phyloP scores from a whole-genome alignment of 2,888 invertebrate species.

The Drosophila mimica region DNA sequence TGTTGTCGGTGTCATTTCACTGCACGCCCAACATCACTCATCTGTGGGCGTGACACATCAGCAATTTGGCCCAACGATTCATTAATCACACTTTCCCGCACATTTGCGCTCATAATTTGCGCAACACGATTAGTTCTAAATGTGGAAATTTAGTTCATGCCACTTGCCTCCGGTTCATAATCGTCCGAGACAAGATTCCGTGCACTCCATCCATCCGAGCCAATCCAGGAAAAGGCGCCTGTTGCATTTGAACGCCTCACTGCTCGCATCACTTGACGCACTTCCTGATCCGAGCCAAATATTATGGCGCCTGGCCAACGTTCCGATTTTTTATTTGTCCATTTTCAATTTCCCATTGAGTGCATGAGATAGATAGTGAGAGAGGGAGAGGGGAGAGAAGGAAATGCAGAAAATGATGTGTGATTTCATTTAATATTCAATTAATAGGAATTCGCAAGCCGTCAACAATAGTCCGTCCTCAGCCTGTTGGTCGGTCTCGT shows the following conservation, averaged over 20 bases:
- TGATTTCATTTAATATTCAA: slow-evolving; percentile 48
- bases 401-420: slow-evolving; percentile 37
- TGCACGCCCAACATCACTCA: slow-evolving; percentile 30
- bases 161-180: slow-evolving; percentile 91
- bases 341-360: background rate
- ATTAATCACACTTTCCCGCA: slow-evolving; percentile 74
- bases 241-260: slow-evolving; percentile 94
- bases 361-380: background rate
- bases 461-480: background rate
- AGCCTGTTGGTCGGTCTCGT: background rate
- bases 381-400: background rate
- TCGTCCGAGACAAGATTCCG: slow-evolving; percentile 93
- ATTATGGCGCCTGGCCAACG: slow-evolving; percentile 92
- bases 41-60: slow-evolving; percentile 43
- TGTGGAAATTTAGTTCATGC: slow-evolving; percentile 5
- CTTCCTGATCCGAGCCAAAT: slow-evolving; percentile 98
- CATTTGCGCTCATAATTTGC: slow-evolving; percentile 74
- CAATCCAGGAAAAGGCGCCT: slow-evolving; percentile 97
- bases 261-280: slow-evolving; percentile 97
- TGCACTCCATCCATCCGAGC: slow-evolving; percentile 98
- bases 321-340: slow-evolving; percentile 4
- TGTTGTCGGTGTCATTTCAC: slow-evolving; percentile 60
- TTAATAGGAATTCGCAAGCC: slow-evolving; percentile 17
- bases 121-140: background rate
- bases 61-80: slow-evolving; percentile 41